Evolutionary conservation across 1,140 invertebrate genomes (phyloP), one percentile per base, ranked within the genome.

Genomic region (Propsilocerus akamusi): DNA sequence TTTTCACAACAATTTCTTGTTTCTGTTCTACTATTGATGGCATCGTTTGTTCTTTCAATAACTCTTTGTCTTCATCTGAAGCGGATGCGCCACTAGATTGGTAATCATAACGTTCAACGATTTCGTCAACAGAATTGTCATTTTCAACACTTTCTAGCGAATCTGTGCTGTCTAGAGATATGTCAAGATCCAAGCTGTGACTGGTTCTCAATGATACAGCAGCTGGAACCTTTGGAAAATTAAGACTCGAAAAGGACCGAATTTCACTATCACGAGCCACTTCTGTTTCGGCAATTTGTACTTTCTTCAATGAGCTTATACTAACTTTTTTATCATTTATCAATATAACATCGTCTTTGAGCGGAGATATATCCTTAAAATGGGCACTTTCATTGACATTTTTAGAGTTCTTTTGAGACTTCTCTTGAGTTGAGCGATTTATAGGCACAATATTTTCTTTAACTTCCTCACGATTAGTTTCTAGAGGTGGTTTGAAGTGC

Each of bases 51-150:
- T 37, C 2, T 47, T 26, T 20, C 32, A 20, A 46, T 47, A 47
- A 8, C 14, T 34, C 5, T 34, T 25, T 32, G 57, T 25, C 56
- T 57, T 6, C 12, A 26, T 20, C 25, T 53, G 37, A 10, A 54
- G 14, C 5, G 28, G 41, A 49, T 54, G 51, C 8, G 54, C 28
- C 20, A 53, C 17, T n/a, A 48, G 32, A 24, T 52, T 47, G 46
- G 52, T 54, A 10, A 53, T 25, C 7, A 37, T 8, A 50, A 26
- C 25, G 37, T 49, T 50, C 60, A 1, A 64, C 51, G 1, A 64
- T 62, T 26, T 64, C 62, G 24, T 64, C 62, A 47, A 63, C 53
- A 3, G 62, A 64, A 47, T 64, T 55, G 57, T 64, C 61, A 25
- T 61, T 56, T 34, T 64, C 62, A 24, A 49, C 8, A 49, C 49